phyloP scores from a whole-genome alignment of 2,113 vertebrate genomes.

The Planiliza haematocheilus region DNA sequence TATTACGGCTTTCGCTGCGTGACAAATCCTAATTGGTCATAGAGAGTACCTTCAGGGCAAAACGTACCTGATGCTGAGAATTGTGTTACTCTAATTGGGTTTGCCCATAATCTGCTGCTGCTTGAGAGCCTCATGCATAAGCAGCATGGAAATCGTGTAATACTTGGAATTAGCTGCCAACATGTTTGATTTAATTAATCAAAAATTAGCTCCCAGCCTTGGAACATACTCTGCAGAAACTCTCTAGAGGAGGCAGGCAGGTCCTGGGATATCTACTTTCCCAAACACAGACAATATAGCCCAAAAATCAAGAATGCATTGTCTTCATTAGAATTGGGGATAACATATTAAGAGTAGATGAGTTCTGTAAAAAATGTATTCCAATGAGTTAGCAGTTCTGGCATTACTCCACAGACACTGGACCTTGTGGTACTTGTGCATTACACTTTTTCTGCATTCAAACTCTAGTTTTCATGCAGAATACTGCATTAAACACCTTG shows the following conservation, averaged over 20 bases:
- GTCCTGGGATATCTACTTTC: slow-evolving; percentile 58
- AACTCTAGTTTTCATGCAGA: background rate
- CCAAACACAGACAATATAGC: slow-evolving; percentile 48
- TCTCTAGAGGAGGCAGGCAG: slow-evolving; percentile 69
- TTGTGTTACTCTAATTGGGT: slow-evolving; percentile 81
- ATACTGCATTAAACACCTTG: background rate
- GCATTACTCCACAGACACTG: background rate
- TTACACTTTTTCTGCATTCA: background rate
- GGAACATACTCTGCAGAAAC: slow-evolving; percentile 64
- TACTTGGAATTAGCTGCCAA: slow-evolving; percentile 79
- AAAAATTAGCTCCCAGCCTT: slow-evolving; percentile 77
- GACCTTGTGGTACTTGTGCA: background rate
- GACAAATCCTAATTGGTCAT: slow-evolving; percentile 83
- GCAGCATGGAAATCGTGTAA: slow-evolving; percentile 77
- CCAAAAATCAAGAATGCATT: slow-evolving; percentile 39
- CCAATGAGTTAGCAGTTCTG: background rate
- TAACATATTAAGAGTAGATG: slow-evolving; percentile 4
- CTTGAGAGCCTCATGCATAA: slow-evolving; percentile 74
- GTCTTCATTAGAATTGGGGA: slow-evolving; percentile 5
- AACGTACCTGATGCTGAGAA: slow-evolving; percentile 80
- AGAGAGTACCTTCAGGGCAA: slow-evolving; percentile 77
- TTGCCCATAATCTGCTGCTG: slow-evolving; percentile 77
- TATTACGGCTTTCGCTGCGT: slow-evolving; percentile 74
- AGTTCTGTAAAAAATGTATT: slow-evolving; percentile 6
- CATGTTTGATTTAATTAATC: slow-evolving; percentile 84